Conservation (phyloP, 2,888 invertebrate species). For the Agrochola lychnidis region DNA sequence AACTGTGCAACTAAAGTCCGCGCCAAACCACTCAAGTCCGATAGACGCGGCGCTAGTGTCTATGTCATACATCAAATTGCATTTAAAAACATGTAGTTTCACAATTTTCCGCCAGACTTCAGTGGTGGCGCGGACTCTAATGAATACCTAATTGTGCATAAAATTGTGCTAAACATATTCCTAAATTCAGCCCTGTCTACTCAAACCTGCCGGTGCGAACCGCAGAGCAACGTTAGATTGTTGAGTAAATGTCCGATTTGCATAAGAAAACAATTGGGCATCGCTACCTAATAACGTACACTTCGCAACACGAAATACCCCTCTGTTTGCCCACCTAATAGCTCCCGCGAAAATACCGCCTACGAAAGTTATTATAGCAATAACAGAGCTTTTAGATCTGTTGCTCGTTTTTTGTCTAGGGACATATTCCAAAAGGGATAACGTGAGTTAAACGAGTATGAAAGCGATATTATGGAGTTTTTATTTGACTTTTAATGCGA, state of each 20-base stretch:
- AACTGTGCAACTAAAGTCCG: not conserved
- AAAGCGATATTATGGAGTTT: constrained; percentile 40
- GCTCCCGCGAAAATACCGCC: constrained; percentile 45
- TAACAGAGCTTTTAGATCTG: constrained; percentile 43
- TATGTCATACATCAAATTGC: no score
- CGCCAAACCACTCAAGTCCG: no score
- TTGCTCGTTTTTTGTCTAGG: constrained; percentile 59
- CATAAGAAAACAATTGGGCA: constrained; percentile 81
- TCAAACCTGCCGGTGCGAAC: constrained; percentile 60
- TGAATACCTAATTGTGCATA: not conserved
- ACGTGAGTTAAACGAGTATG: constrained; percentile 33
- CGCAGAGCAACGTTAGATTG: constrained; percentile 67
- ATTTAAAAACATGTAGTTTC: no score
- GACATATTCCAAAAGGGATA: constrained; percentile 47
- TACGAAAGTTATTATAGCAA: constrained; percentile 60
- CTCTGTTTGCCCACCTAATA: constrained; percentile 50
- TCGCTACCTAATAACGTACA: constrained; percentile 53
- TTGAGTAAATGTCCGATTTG: constrained; percentile 77
- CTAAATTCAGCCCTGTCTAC: constrained; percentile 41
- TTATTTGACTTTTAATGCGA: constrained; percentile 48
- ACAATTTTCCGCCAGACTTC: no score
- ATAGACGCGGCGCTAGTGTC: no score
- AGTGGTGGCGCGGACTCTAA: no score
- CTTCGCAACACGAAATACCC: constrained; percentile 33
- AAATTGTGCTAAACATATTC: not conserved